phyloP scores from a whole-genome alignment of 2,113 vertebrate genomes.

The Thunnus thynnus region DNA sequence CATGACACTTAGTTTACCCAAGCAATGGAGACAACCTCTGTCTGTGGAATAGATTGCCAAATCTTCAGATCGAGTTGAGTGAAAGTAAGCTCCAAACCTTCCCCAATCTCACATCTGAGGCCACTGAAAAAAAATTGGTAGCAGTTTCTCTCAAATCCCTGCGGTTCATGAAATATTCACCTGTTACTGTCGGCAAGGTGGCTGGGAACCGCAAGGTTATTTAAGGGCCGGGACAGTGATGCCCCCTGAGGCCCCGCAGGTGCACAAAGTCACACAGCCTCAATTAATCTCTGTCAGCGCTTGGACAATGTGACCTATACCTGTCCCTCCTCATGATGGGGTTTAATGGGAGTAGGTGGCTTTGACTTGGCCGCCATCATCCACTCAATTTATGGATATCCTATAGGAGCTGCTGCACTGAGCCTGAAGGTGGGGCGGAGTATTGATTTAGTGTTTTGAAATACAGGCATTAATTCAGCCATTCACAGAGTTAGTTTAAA shows the following conservation, averaged over 20 bases:
- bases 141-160: conserved; percentile 51
- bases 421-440: conserved; percentile 47
- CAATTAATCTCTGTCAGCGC: conserved; percentile 77
- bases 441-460: conserved; percentile 62
- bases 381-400: conserved; percentile 76
- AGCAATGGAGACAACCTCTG: conserved; percentile 23
- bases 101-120: conserved; percentile 33
- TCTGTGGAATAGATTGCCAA: conserved; percentile 27
- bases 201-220: conserved; percentile 52
- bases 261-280: conserved; percentile 60
- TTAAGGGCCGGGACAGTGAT: conserved; percentile 45
- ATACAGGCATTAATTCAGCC: conserved; percentile 62
- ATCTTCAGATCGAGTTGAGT: conserved; percentile 18
- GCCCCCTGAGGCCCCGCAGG: conserved; percentile 12
- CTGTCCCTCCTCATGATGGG: conserved; percentile 69
- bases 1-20: conserved; percentile 27
- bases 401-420: conserved; percentile 52
- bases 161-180: conserved; percentile 79
- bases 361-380: conserved; percentile 61
- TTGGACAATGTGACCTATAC: conserved; percentile 75
- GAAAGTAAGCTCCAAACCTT: conserved; percentile 39
- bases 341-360: conserved; percentile 62
- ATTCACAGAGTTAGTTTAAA: conserved; percentile 60
- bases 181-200: conserved; percentile 61
- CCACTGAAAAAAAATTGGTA: conserved; percentile 50